Base-by-base conservation (phyloP, 2,888 invertebrate genomes). In the Cataglyphis albicans region DNA sequence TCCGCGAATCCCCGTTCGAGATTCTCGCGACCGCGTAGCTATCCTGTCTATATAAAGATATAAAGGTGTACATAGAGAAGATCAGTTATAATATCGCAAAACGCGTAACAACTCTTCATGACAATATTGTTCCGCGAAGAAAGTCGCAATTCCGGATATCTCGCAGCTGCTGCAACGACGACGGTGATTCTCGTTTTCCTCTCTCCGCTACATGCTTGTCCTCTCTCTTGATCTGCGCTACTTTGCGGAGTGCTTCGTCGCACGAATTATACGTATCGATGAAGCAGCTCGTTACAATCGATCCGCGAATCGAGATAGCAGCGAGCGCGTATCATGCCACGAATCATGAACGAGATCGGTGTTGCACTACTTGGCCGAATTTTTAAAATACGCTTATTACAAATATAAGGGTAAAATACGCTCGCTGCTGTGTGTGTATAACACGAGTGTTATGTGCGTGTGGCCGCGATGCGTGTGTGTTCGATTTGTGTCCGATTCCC, bases 371-470 rank as follows among this genome's bases (percentile, higher is more conserved):
- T 84, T 83, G 86, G 83, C 74, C 75, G 87, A 87, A 89, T 87
- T 88, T 82, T 80, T 72, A 48, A 86, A 90, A 84, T 87, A 90
- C 86, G 83, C 84, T 89, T 90, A 87, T 88, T 86, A 89, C 67
- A 81, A 80, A 87, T 85, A 75, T 81, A 84, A 75, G 72, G 29
- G 59, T 35, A 81, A 81, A 67, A 44, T 59, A 55, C 68, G 70
- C 67, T 61, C 63, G 82, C 82, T 81, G 82, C 52, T 78, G 21
- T n/a, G 38, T 38, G n/a, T 15, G 55, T 21, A 52, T n/a, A 52
- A 65, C 67, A 55, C 72, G 76, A 12, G 68, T 32, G 67, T 48
- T 48, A 29, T n/a, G 64, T 21, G 41, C 67, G 65, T 52, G 61
- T n/a, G 65, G 68, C 52, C 55, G 68, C 70, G 70, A 55, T 59